Percentiles rank a stretch among this genome's conserved stretches.
Conservation (phyloP, 2,888 invertebrate species). For the Steinernema carpocapsae region DNA sequence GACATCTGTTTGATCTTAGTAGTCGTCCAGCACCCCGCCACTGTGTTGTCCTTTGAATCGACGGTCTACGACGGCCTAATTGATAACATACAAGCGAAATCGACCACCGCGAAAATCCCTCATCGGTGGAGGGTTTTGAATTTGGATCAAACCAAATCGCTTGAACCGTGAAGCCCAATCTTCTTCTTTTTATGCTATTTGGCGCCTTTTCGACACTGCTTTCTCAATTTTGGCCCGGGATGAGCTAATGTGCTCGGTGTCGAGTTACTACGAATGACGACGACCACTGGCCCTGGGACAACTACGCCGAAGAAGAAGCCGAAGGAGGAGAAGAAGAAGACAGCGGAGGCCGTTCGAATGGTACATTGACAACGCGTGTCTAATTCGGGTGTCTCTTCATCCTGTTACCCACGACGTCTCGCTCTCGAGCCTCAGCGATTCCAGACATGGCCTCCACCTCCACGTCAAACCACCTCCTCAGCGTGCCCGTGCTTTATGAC, state of each 20-base stretch:
- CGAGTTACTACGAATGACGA: constrained; percentile 35
- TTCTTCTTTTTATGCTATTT: constrained; percentile 1
- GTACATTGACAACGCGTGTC: constrained; percentile 14
- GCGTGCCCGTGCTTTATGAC: neutral
- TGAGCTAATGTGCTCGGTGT: constrained; percentile 35
- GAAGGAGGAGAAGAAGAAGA: neutral
- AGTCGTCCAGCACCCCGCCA: constrained; percentile 1
- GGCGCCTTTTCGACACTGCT: constrained; percentile 29
- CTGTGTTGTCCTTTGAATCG: neutral
- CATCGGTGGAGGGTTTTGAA: too few species aligned
- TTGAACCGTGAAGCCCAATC: neutral
- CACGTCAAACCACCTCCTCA: constrained; percentile 20
- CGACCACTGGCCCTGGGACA: constrained; percentile 34
- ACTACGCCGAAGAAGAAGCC: constrained; percentile 18
- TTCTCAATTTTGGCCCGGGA: constrained; percentile 20
- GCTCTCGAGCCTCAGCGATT: neutral
- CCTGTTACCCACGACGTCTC: neutral
- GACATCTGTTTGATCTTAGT: constrained; percentile 35
- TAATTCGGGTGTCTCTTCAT: neutral
- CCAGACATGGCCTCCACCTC: constrained; percentile 18
- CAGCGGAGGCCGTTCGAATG: constrained; percentile 12
- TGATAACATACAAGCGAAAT: constrained; percentile 21
- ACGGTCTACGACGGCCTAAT: constrained; percentile 10
- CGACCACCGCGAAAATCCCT: neutral
- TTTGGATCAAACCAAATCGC: neutral